These are phyloP conservation scores for Poeciliopsis gracilis DNA, from an alignment of 2,797 vertebrate species.

Conservation along the genomic window DNA sequence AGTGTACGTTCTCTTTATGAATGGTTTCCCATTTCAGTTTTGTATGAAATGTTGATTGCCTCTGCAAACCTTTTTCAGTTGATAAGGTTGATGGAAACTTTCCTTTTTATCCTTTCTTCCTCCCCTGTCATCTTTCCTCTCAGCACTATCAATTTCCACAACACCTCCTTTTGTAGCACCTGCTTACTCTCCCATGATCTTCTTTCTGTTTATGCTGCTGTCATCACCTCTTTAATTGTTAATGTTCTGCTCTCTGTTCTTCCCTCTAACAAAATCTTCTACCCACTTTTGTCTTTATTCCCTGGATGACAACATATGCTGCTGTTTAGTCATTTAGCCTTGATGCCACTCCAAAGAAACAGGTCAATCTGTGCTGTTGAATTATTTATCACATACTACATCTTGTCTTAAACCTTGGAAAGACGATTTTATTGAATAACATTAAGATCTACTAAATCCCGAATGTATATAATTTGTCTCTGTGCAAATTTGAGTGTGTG, in stretches of 20 bases:
- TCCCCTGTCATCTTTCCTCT: conserved; percentile 19
- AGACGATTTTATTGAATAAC: conserved; percentile 17
- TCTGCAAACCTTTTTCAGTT: conserved; percentile 4
- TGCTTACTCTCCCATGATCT: conserved; percentile 34
- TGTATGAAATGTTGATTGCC: conserved; percentile 1
- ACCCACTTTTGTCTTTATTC: conserved; percentile 41
- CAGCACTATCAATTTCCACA: conserved; percentile 25
- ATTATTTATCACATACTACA: conserved; percentile 53
- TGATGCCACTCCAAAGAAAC: conserved; percentile 34
- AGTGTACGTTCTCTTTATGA: conserved; percentile 7
- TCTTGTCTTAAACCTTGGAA: conserved; percentile 31
- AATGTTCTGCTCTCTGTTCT: conserved; percentile 45
- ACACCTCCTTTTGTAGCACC: conserved; percentile 40
- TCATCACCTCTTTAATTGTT: conserved; percentile 70
- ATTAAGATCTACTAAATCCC: neutral
- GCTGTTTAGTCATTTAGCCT: conserved; percentile 31
- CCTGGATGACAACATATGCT: conserved; percentile 44
- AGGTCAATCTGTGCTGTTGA: conserved; percentile 44
- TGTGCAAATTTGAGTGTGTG: neutral
- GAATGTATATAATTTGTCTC: conserved; percentile 6
- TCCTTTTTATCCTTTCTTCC: neutral
- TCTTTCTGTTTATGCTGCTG: conserved; percentile 56
- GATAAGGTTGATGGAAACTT: conserved; percentile 7
- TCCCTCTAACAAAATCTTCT: conserved; percentile 38
- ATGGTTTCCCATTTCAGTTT: neutral